Evolutionary conservation across 2,113 vertebrate species (phyloP).

Genomic region (Microcebus ravelobensis): DNA sequence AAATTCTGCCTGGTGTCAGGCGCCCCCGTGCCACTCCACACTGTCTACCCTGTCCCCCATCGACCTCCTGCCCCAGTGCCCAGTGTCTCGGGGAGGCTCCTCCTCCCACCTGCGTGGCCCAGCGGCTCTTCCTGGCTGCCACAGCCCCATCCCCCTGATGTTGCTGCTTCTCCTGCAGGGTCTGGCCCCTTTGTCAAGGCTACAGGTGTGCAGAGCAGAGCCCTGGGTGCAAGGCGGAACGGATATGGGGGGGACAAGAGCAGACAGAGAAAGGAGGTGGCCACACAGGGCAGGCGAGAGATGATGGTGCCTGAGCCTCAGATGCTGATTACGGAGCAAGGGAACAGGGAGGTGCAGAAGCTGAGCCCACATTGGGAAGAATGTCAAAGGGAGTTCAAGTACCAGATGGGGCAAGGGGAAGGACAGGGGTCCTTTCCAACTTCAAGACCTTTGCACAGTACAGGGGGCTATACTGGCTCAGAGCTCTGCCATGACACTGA

Average conservation of each 20-base stretch:
- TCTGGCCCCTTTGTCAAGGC: not conserved
- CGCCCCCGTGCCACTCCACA: not conserved
- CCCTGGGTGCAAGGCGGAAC: not conserved
- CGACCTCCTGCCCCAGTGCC: not conserved
- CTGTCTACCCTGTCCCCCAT: not conserved
- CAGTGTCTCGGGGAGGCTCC: not conserved
- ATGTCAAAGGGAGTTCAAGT: not conserved
- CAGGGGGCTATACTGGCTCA: not conserved
- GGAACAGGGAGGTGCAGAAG: not conserved
- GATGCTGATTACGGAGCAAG: not conserved
- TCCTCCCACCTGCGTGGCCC: not conserved
- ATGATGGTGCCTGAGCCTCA: not conserved
- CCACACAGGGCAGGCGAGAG: not conserved
- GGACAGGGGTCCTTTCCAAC: not conserved
- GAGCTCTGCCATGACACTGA: not conserved
- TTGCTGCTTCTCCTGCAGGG: not conserved
- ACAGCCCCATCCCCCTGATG: too few relatives aligned
- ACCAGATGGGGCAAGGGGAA: too few relatives aligned
- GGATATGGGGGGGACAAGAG: not conserved
- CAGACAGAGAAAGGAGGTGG: not conserved
- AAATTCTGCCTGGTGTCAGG: not conserved
- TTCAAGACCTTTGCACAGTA: not conserved
- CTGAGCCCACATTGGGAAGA: not conserved
- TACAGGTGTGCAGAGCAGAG: fast-evolving
- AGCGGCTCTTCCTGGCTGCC: not conserved